Base-by-base conservation (phyloP, 1,140 invertebrate genomes). In the Whitmania pigra region DNA sequence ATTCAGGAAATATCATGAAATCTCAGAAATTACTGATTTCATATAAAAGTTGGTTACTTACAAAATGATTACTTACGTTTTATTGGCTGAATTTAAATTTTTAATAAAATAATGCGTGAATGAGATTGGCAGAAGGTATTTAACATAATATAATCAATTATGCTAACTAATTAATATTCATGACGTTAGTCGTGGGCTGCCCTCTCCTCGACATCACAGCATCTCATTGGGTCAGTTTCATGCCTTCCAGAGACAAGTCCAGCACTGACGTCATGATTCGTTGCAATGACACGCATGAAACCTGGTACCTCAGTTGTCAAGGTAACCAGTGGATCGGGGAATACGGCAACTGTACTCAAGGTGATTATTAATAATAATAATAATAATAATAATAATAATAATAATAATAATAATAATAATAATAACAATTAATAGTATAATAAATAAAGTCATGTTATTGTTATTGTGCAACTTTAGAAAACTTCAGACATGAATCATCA, bases 271-370 rank as follows among this genome's bases (percentile, higher is more conserved):
- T 71, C 6, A 71, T 67, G 71, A 49, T 71, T n/a, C 67, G 67
- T n/a, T 72, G 71, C 67, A 67, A 72, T 29, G 25, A 66, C 2
- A 72, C 60, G 6, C 27, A 68, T 13, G 71, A 67, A 43, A 49
- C 55, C 0, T 72, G 71, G 71, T 72, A 72, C 40, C 5, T 72
- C n/a, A 72, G 53, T 25, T 72, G 71, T n/a, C 57, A 29, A 27
- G 49, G 43, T 9, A 67, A 66, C 40, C 27, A 53, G 17, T 72
- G 71, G 71, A 72, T 72, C 63, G 71, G 71, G 17, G 71, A 66
- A 18, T 53, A 22, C 11, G 71, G 71, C 25, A 67, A 67, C 63
- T 72, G 71, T 36, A 36, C 60, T 22, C 31, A 11, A 2, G 67
- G 36, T 31, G 67, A 40, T 31, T 63, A 20, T 4, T 63, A 31